phyloP scores from a whole-genome alignment of 2,113 vertebrate species.

The Hypanus sabinus region DNA sequence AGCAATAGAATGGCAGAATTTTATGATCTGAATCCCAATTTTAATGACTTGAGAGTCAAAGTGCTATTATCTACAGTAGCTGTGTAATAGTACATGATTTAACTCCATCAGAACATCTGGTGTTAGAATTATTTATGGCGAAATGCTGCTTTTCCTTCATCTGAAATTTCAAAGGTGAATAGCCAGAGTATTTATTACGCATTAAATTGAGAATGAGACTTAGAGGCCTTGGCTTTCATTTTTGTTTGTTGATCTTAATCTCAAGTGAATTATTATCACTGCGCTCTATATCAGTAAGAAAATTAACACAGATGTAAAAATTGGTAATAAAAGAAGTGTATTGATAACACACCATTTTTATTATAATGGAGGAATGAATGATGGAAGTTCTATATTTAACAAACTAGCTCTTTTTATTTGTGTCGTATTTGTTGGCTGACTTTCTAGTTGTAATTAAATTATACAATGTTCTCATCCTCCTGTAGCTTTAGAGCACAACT shows the following conservation, averaged over 20 bases:
- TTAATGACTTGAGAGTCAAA: background rate
- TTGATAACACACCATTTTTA: background rate
- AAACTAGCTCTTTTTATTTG: background rate
- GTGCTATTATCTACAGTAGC: background rate
- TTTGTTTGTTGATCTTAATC: background rate
- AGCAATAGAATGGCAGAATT: background rate
- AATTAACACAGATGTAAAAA: background rate
- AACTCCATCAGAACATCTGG: background rate
- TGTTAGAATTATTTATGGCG: background rate
- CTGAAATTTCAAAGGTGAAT: background rate
- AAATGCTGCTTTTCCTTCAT: background rate
- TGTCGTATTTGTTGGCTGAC: background rate
- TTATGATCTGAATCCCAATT: background rate
- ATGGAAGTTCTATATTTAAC: background rate
- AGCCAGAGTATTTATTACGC: background rate
- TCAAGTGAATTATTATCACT: background rate
- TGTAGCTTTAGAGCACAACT: background rate
- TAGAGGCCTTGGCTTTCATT: background rate
- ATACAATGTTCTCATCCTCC: background rate
- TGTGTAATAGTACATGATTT: background rate
- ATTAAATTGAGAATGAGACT: background rate
- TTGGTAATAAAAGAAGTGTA: background rate
- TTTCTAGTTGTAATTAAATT: background rate
- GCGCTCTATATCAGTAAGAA: background rate
- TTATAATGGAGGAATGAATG: background rate